These are phyloP conservation scores for Cyprinodon variegatus DNA, from an alignment of 2,113 vertebrate genomes.

Conservation along the genomic window DNA sequence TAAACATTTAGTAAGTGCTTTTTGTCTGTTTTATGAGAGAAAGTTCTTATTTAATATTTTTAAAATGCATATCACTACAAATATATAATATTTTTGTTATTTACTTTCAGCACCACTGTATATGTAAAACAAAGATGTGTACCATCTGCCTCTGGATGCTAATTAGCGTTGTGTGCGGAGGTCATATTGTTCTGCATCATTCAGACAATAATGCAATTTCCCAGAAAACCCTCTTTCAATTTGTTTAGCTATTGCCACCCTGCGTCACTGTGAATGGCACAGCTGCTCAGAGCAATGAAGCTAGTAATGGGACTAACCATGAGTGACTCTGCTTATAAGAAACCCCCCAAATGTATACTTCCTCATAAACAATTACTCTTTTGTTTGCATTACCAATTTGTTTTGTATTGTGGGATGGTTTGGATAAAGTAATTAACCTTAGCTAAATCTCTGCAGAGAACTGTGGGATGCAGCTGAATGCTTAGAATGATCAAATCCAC, in stretches of 20 bases:
- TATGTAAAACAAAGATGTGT: background rate
- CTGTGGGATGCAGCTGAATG: background rate
- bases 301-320: slow-evolving; percentile 18
- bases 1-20: background rate
- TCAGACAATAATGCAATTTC: slow-evolving; percentile 16
- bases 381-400: background rate
- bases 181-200: slow-evolving; percentile 13
- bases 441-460: background rate
- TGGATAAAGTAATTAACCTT: background rate
- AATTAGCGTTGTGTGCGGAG: background rate
- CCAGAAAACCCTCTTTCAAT: slow-evolving; percentile 14
- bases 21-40: background rate
- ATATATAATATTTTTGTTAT: background rate
- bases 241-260: slow-evolving; percentile 11
- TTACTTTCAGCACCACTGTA: background rate
- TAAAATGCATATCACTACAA: background rate
- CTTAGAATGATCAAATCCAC: background rate
- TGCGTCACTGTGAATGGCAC: slow-evolving; percentile 16
- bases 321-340: background rate
- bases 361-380: background rate
- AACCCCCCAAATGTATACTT: slow-evolving; percentile 14
- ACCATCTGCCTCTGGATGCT: background rate
- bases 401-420: background rate
- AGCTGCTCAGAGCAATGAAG: slow-evolving; percentile 5
- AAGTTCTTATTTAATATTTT: background rate